These are phyloP conservation scores for Acanthopleura granulata DNA, from an alignment of 2,888 invertebrate genomes.

Conservation along the genomic window DNA sequence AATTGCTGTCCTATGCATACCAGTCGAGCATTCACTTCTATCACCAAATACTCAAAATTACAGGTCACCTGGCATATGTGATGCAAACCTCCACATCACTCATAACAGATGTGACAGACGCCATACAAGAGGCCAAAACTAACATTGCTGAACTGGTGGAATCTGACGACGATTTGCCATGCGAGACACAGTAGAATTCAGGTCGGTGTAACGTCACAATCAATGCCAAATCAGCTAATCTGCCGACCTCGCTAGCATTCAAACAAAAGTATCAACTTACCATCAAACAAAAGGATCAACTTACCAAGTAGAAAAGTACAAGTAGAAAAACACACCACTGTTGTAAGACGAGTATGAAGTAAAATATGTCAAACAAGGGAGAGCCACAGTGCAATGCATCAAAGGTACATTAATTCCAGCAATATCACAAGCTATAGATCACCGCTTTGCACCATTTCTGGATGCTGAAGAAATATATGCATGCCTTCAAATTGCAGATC, in stretches of 20 bases:
- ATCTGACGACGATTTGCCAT: not conserved
- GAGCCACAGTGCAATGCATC: not conserved
- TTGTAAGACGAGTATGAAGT: not conserved
- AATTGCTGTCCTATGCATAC: slow-evolving; percentile 1
- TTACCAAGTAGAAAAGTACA: not conserved
- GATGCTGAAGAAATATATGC: not conserved
- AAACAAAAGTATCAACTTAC: slow-evolving; percentile 1
- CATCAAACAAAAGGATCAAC: not conserved
- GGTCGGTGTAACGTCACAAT: not conserved
- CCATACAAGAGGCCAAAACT: not conserved
- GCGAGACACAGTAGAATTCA: not conserved
- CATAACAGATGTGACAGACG: not conserved
- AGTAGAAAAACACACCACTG: not conserved
- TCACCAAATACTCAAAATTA: not conserved
- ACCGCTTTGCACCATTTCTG: not conserved
- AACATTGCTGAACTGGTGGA: not conserved
- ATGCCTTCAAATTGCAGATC: not conserved
- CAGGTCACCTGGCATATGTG: not conserved
- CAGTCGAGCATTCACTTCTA: not conserved
- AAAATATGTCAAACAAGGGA: not conserved
- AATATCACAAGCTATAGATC: not conserved
- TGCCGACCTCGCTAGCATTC: not conserved
- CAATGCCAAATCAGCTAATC: not conserved
- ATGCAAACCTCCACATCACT: slow-evolving; percentile 7
- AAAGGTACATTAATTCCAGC: not conserved